A percentile compares a stretch with the other conserved stretches of the same genome.
Conservation (phyloP, 2,888 invertebrate genomes). For the Phengaris arion region DNA sequence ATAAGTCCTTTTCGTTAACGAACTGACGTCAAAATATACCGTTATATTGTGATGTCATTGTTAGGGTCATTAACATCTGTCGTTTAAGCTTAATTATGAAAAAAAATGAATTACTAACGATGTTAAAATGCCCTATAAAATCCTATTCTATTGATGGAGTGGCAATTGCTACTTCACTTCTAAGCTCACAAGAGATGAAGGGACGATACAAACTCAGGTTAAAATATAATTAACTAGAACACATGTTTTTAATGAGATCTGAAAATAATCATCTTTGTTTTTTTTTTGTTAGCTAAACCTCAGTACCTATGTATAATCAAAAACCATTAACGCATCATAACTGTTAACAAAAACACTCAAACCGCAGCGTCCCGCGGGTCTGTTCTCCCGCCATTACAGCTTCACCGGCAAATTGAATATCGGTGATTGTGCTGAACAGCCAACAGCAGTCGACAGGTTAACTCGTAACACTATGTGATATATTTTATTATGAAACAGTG, state of each 20-base stretch:
- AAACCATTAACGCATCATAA: neutral
- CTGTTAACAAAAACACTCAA: neutral
- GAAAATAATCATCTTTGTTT: too few species aligned
- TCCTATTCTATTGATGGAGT: too few species aligned
- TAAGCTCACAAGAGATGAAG: too few species aligned
- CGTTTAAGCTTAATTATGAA: neutral
- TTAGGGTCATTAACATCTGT: neutral
- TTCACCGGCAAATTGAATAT: neutral
- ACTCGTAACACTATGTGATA: neutral
- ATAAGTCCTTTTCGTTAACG: slow-evolving; percentile 17
- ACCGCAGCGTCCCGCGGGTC: neutral
- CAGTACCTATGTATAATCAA: neutral
- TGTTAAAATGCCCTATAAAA: too few species aligned
- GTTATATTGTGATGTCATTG: neutral
- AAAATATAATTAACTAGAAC: too few species aligned
- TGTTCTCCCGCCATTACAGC: neutral
- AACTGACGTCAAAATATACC: neutral
- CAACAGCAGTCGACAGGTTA: neutral
- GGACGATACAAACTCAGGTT: too few species aligned
- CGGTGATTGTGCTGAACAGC: neutral
- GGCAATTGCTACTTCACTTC: too few species aligned
- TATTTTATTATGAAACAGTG: neutral
- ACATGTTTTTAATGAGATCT: neutral
- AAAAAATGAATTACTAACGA: neutral
- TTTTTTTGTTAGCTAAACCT: too few species aligned